Base-by-base conservation (phyloP, 2,888 invertebrate species). In the Spodoptera picta region DNA sequence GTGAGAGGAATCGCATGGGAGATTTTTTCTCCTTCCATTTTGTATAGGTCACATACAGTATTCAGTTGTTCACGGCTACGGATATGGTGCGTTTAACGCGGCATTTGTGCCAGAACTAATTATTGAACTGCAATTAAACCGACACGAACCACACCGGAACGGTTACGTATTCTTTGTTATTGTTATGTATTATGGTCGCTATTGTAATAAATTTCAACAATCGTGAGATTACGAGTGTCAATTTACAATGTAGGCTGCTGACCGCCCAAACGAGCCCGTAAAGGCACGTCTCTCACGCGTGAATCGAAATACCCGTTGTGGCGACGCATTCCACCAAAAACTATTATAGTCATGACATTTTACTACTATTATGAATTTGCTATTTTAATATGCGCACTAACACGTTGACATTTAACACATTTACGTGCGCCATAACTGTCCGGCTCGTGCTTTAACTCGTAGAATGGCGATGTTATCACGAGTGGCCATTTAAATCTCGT, bases 1-100 rank as follows among this genome's bases (percentile, higher is more conserved):
- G 91, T 91, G 92, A 91, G 92, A 92, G 89, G 88, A 87, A 89
- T 89, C 85, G 88, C 91, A 89, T 89, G 92, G 84, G 90, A 89
- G 87, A 81, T 86, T 91, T 90, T 89, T 89, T 79, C 72, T 75
- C 65, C 72, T 75, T 84, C 77, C 80, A 81, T 85, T 83, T 81
- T 36, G 80, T 80, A 84, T 85, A 79, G 79, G 76, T 66, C 64
- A 72, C 66, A 57, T 55, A 60, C 61, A 62, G 59, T 75, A 71
- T 69, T 66, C 69, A 69, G 69, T 72, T 80, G 75, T 83, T 82
- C 79, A 79, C 81, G 74, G 82, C 74, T 80, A 74, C 67, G 76
- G 78, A 83, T 80, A 81, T 69, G 62, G 70, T 67, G 71, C 60
- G 70, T 79, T 80, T 75, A 79, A 70, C 69, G 67, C 69, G 63